These are phyloP conservation scores for Apostichopus californicus DNA, from an alignment of 35 echinoderm and acorn worm species.

Conservation along the genomic window DNA sequence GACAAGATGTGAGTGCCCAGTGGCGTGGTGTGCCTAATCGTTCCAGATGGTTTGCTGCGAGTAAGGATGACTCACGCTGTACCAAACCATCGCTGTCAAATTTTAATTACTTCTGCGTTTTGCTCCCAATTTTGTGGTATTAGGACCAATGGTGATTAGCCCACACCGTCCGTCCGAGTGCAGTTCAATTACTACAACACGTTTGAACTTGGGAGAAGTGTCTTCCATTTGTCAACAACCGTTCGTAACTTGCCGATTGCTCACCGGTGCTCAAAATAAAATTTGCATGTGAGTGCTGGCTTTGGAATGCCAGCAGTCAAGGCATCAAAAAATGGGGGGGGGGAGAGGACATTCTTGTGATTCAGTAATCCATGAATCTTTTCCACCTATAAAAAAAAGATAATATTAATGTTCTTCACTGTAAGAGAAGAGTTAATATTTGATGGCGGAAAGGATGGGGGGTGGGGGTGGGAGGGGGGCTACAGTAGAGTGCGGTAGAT, in stretches of 20 bases:
- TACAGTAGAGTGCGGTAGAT: too few species aligned
- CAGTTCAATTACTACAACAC: neutral
- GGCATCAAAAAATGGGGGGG: too few species aligned
- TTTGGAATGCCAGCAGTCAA: too few species aligned
- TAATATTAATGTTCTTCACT: too few species aligned
- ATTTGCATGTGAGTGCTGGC: too few species aligned
- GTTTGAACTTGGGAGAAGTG: neutral
- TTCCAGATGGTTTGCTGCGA: conserved; percentile 44
- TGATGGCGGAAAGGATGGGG: too few species aligned
- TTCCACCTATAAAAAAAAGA: too few species aligned
- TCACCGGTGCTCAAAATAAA: neutral
- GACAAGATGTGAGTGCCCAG: neutral
- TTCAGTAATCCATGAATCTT: too few species aligned
- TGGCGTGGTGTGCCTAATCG: neutral
- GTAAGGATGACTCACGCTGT: conserved; percentile 23
- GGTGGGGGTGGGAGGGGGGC: too few species aligned
- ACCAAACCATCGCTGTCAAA: conserved; percentile 34
- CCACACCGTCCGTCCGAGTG: conserved; percentile 19
- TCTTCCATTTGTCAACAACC: neutral
- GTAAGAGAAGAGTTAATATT: too few species aligned
- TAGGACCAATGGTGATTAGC: conserved; percentile 11
- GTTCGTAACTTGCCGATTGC: conserved; percentile 1
- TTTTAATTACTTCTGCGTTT: conserved; percentile 43
- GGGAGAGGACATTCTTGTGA: too few species aligned
- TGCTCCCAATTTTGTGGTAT: conserved; percentile 25